Evolutionary conservation across 2,888 invertebrate species (phyloP), one percentile per base, ranked within the genome.

Genomic region (Zaprionus bogoriensis): DNA sequence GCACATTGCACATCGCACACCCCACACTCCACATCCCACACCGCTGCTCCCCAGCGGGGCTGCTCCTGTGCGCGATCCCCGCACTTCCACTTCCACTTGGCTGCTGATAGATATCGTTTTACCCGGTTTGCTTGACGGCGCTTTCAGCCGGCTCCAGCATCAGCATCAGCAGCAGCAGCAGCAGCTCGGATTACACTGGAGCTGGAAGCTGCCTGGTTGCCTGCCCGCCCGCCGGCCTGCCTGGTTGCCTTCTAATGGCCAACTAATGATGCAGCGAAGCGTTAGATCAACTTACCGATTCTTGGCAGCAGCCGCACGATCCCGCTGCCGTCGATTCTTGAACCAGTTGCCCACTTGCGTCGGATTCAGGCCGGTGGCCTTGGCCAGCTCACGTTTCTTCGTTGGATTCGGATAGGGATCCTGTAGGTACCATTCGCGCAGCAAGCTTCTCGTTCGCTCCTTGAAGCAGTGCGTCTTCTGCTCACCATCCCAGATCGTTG

Each of bases 381-480:
- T 95, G 22, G 98, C 97, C 87, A 98, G 92, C 91, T 98, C 97
- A 74, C 97, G 92, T 91, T 98, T 98, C 92, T 98, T 98, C 69
- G 96, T 96, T 32, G 98, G 98, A 91, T 97, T 97, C 57, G 97
- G 98, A 92, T 97, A 98, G n/a, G 97, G 97, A 92, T 97, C 99
- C 92, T 98, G 97, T 55, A 99, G 94, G 91, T 99, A 99, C 98
- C 99, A 99, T 92, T 99, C 99, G 67, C 99, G 92, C 75, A 99
- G 93, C 77, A 99, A 92, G 84, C 97, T 97, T 78, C 99, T 92
- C 89, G 99, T 99, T 73, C 98, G 92, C 92, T 99, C 97, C 93
- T 98, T 98, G 92, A 98, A 98, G 91, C 98, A 98, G 90, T 98
- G 98, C 10, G 97, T 98, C 92, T 98, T 98, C 91, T 98, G 97